Evolutionary conservation across 2,797 vertebrate species (phyloP), one percentile per base, ranked within the genome.

Genomic region (Xyrichtys novacula): DNA sequence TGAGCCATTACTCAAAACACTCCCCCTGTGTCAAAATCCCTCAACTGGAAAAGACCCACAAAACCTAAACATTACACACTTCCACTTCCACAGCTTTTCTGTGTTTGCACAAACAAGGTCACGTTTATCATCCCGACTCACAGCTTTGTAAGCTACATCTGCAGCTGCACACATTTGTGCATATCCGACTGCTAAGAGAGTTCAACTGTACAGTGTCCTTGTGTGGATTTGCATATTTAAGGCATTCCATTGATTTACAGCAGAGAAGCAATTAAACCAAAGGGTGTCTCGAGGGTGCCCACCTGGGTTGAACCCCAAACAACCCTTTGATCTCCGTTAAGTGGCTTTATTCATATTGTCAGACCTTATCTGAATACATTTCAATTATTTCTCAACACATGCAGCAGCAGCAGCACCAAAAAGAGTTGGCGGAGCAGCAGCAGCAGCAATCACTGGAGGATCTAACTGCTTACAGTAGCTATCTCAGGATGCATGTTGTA

Each of bases 291-390:
- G 68, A 89, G 91, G 87, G 89, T 73, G 19, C 48, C 85, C 91
- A 93, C 91, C 93, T 93, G 91, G 81, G 80, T 65, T 84, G 74
- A 85, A 88, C 83, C 85, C 44, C 78, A 85, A 83, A 89, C 81
- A 64, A 48, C 57, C 65, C 74, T 85, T 85, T 86, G 80, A 90
- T 90, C 85, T 80, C 22, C 22, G 29, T 39, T 78, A 78, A 87
- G 78, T 80, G 85, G 79, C 70, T 78, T 61, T 57, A 64, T 91
- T 88, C 68, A 69, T 69, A 65, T 76, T 71, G 59, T 83, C 58
- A 81, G 72, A 84, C 77, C 75, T 76, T 74, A 87, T 86, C 78
- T 83, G 72, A 85, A 80, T 72, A 71, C 64, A 82, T 88, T 88
- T 87, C 38, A 87, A 81, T 90, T 85, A 86, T 83, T 85, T 71